These are phyloP conservation scores for Champsocephalus gunnari DNA, from an alignment of 2,797 vertebrate genomes.

Conservation along the genomic window DNA sequence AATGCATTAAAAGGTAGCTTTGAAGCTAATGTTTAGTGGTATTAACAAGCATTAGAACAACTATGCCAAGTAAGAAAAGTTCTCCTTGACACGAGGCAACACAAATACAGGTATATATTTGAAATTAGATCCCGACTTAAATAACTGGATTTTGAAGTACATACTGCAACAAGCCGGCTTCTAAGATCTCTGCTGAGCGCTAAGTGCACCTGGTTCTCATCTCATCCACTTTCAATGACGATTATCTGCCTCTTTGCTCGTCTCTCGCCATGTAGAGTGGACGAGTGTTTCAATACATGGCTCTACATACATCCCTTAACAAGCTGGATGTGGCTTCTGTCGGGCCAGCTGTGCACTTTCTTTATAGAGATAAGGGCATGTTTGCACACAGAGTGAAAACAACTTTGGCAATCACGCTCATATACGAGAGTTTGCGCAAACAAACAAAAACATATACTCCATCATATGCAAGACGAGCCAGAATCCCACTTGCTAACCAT, in stretches of 20 bases:
- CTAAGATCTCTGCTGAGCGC: constrained; percentile 62
- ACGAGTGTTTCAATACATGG: constrained; percentile 42
- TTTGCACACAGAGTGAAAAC: constrained; percentile 33
- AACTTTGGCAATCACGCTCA: constrained; percentile 35
- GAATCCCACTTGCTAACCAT: constrained; percentile 32
- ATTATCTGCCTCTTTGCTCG: constrained; percentile 60
- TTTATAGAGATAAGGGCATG: constrained; percentile 49
- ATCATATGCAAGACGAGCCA: constrained; percentile 36
- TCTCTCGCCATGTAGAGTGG: constrained; percentile 46
- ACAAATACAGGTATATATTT: no score
- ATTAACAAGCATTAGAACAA: not conserved
- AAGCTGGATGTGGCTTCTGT: constrained; percentile 26
- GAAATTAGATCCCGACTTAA: no score
- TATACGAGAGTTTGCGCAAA: not conserved
- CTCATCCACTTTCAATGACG: constrained; percentile 67
- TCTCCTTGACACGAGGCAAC: not conserved
- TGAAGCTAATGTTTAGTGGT: not conserved
- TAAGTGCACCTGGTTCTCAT: constrained; percentile 74
- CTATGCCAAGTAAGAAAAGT: not conserved
- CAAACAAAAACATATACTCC: constrained; percentile 28
- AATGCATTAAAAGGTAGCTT: not conserved
- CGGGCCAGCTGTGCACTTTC: not conserved
- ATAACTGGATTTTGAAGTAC: no score
- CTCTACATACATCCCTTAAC: constrained; percentile 37
- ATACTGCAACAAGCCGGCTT: constrained; percentile 4